phyloP scores from a whole-genome alignment of 2,113 vertebrate genomes.

The Apaloderma vittatum region DNA sequence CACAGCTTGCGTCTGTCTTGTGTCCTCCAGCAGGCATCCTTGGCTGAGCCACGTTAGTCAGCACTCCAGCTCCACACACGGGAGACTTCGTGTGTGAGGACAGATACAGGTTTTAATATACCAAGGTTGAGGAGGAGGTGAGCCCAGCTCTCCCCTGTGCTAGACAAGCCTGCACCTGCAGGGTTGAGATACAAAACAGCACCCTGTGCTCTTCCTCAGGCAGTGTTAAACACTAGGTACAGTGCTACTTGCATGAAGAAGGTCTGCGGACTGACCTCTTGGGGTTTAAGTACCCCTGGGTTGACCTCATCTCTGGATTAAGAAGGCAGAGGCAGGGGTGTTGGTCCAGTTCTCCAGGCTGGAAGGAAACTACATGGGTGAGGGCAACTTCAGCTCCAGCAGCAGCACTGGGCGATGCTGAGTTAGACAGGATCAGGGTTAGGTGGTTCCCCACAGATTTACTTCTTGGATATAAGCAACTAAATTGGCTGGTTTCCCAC shows the following conservation, averaged over 20 bases:
- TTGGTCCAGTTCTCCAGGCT: neutral
- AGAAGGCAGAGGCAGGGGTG: neutral
- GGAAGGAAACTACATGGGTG: rapidly evolving
- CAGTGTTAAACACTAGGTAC: neutral
- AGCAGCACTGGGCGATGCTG: neutral
- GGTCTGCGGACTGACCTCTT: neutral
- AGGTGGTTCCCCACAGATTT: neutral
- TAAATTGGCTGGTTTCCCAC: neutral
- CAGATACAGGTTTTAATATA: neutral
- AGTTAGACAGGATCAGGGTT: neutral
- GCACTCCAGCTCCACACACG: rapidly evolving
- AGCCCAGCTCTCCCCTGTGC: neutral
- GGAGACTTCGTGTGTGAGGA: neutral
- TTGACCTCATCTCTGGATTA: neutral
- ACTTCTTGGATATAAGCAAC: neutral
- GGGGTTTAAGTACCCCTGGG: neutral
- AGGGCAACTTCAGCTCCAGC: neutral
- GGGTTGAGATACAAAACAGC: neutral
- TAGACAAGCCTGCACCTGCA: neutral
- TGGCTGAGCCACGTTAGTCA: neutral
- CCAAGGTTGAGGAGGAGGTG: neutral
- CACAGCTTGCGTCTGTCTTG: neutral
- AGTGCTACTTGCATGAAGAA: neutral
- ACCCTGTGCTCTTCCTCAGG: neutral
- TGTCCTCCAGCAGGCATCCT: neutral